Percentiles rank a stretch among this genome's conserved stretches.
Conservation (phyloP, 2,113 vertebrate species). For the Sinosuthora webbiana region DNA sequence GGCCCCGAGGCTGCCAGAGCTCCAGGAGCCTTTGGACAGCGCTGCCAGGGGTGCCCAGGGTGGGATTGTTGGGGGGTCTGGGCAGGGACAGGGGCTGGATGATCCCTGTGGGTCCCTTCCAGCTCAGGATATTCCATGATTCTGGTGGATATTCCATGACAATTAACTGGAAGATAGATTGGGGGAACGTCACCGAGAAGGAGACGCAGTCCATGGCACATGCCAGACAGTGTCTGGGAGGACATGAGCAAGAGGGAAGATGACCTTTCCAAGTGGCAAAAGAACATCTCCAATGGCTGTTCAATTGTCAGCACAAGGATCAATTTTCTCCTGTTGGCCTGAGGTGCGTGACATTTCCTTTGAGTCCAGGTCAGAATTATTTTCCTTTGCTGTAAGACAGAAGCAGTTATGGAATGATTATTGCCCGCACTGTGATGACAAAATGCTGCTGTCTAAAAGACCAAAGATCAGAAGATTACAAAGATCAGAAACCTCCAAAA, state of each 20-base stretch:
- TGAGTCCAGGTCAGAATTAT: neutral
- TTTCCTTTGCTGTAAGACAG: neutral
- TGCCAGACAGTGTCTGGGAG: neutral
- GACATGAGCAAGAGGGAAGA: neutral
- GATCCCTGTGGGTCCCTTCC: neutral
- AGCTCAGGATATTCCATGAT: rapidly evolving
- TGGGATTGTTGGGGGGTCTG: neutral
- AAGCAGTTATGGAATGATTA: neutral
- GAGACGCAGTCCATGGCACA: neutral
- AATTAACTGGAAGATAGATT: neutral
- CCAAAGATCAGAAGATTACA: neutral
- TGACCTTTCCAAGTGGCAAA: neutral
- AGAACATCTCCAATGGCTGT: neutral
- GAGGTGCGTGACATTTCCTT: neutral
- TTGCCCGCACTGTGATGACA: neutral
- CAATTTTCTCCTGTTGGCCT: neutral
- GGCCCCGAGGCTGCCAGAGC: neutral
- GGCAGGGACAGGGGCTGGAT: rapidly evolving
- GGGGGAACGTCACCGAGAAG: rapidly evolving
- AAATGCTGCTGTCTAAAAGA: neutral
- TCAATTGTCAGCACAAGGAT: neutral
- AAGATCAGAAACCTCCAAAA: neutral
- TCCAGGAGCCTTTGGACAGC: neutral
- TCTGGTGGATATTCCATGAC: neutral
- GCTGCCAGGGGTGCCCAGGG: neutral